Conservation (phyloP, 2,888 invertebrate species). For the Melikaiella ostensackeni region DNA sequence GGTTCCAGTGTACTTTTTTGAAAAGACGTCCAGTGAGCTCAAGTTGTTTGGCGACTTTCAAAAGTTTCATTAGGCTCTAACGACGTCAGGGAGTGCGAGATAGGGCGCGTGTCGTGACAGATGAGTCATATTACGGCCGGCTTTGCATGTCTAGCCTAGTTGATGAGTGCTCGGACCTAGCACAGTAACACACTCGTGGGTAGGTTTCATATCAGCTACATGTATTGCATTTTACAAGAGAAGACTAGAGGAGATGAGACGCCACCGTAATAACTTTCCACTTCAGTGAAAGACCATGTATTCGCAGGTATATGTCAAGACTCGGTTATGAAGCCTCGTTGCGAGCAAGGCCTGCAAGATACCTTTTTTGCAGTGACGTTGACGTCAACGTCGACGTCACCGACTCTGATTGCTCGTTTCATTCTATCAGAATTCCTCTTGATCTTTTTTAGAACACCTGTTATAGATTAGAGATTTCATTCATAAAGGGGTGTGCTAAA, state of each 20-base stretch:
- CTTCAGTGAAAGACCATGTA: constrained; percentile 32
- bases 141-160: constrained; percentile 13
- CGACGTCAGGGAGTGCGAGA: constrained; percentile 39
- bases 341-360: constrained; percentile 25
- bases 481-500: too few species aligned
- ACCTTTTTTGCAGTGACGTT: constrained; percentile 25
- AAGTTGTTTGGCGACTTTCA: constrained; percentile 50
- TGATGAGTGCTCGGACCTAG: constrained; percentile 17
- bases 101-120: constrained; percentile 32
- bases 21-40: constrained; percentile 13
- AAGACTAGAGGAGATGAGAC: constrained; percentile 9
- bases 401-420: constrained; percentile 41
- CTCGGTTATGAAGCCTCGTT: constrained; percentile 27
- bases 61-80: constrained; percentile 47
- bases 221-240: constrained; percentile 29
- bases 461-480: background rate
- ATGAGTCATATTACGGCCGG: constrained; percentile 27
- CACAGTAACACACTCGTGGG: background rate
- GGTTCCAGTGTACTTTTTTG: too few species aligned
- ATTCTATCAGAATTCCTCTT: constrained; percentile 37
- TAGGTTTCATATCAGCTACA: constrained; percentile 8
- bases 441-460: constrained; percentile 27
- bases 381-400: constrained; percentile 49
- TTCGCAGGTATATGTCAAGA: constrained; percentile 26
- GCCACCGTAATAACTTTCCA: constrained; percentile 36